phyloP scores from a whole-genome alignment of 2,888 invertebrate species.

The Xiphydria camelus region DNA sequence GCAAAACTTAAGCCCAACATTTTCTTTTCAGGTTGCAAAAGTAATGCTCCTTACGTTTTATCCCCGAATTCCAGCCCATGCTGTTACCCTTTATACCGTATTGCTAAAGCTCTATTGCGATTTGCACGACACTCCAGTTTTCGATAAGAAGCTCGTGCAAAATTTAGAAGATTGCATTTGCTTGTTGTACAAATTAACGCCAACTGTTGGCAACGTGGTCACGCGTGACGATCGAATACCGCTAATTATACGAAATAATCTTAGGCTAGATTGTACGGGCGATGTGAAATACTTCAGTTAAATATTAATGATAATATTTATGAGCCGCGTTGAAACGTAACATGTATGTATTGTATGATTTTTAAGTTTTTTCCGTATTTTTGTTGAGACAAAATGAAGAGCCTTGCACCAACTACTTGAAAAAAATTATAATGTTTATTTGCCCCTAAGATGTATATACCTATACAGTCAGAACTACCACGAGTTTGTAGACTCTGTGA shows the following conservation, averaged over 20 bases:
- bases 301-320: too few relatives aligned
- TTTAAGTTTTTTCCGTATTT: too few relatives aligned
- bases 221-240: constrained; percentile 43
- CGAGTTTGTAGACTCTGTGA: too few relatives aligned
- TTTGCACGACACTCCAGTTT: constrained; percentile 42
- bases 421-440: background rate
- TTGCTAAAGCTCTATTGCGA: constrained; percentile 46
- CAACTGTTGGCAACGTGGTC: constrained; percentile 36
- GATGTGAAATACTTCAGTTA: constrained; percentile 48
- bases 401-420: too few relatives aligned
- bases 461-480: too few relatives aligned
- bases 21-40: constrained; percentile 35
- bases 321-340: too few relatives aligned
- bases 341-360: too few relatives aligned
- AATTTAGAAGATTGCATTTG: constrained; percentile 45
- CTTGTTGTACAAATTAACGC: constrained; percentile 41
- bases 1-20: background rate
- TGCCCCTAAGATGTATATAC: too few relatives aligned
- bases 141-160: constrained; percentile 44
- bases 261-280: constrained; percentile 34
- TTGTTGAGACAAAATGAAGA: too few relatives aligned
- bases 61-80: constrained; percentile 37
- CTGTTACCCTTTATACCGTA: constrained; percentile 37
- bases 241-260: constrained; percentile 37
- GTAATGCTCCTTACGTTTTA: constrained; percentile 40